Percentiles rank a stretch among this genome's conserved stretches.
Conservation (phyloP, 2,797 vertebrate species). For the Simalia tracyae region DNA sequence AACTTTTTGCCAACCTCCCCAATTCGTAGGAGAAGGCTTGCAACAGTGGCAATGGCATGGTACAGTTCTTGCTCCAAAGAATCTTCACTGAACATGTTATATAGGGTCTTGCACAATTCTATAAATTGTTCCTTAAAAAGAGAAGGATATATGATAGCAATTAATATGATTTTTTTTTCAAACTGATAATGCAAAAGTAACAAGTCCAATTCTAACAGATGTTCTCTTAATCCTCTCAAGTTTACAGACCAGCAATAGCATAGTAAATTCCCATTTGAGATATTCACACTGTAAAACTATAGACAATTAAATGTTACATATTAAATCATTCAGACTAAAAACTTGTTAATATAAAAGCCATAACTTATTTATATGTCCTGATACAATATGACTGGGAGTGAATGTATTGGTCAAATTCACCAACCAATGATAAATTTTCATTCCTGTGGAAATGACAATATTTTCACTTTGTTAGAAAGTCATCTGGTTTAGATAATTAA, state of each 20-base stretch:
- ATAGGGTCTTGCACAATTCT: conserved; percentile 95
- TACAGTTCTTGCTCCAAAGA: conserved; percentile 89
- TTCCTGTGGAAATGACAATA: not conserved
- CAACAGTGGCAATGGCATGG: conserved; percentile 94
- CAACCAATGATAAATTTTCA: not conserved
- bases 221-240: not conserved
- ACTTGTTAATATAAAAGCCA: not conserved
- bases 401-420: not conserved
- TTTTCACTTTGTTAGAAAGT: not conserved
- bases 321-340: not conserved
- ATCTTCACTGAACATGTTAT: conserved; percentile 98
- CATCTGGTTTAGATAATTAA: not conserved
- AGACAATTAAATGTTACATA: not conserved
- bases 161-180: not conserved
- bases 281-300: not conserved
- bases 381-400: not conserved
- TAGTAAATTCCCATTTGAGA: conserved; percentile 11
- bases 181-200: not conserved
- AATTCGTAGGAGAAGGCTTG: conserved; percentile 90
- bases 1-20: conserved; percentile 96
- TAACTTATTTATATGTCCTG: not conserved
- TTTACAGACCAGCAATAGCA: conserved; percentile 20
- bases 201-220: not conserved
- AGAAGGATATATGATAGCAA: not conserved
- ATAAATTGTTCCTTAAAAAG: conserved; percentile 92